Base-by-base conservation (phyloP, 2,797 vertebrate genomes). In the Holocentrus rufus region DNA sequence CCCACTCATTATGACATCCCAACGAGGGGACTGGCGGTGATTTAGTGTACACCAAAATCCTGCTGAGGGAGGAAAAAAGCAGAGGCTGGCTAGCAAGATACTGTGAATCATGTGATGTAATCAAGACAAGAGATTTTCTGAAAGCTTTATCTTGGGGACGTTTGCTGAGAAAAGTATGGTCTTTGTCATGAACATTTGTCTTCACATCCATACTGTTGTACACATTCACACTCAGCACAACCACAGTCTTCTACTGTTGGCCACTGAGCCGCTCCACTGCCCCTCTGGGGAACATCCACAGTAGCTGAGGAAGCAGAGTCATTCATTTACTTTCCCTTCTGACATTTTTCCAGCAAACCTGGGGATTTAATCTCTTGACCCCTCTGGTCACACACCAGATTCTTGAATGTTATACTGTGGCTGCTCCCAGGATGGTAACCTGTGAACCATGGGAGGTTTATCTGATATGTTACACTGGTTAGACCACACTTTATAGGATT, bases 11-110 rank as follows among this genome's bases (percentile, higher is more conserved):
- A 22, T 52, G 44, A 54, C 39, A 70, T 52, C 59, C 50, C 65
- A 76, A 74, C 69, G 56, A 80, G 18, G 72, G 62, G 59, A 39
- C 54, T 1, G 17, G 10, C 15, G 20, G 59, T 64, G 55, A 81
- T 72, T 64, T 74, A 66, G 27, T 39, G 34, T 34, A 25, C 53
- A 14, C 18, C 15, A 27, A 54, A 62, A 49, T 15, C 60, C 55
- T 46, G 42, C 27, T 50, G 49, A 55, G 30, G 53, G 20, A n/a
- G 59, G 17, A 10, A 8, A 47, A 44, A 64, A 42, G 52, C 4
- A 25, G 14, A 8, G 7, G 25, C n/a, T 31, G n/a, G 44, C 8
- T n/a, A n/a, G 20, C 0, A n/a, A 13, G 7, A 59, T 56, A 30
- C 31, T 31, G 53, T 22, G n/a, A 10, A 23, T 42, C 22, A 39